A percentile compares a stretch with the other conserved stretches of the same genome.
Conservation (phyloP, 1,140 invertebrate genomes). For the Lepidostoma basale region DNA sequence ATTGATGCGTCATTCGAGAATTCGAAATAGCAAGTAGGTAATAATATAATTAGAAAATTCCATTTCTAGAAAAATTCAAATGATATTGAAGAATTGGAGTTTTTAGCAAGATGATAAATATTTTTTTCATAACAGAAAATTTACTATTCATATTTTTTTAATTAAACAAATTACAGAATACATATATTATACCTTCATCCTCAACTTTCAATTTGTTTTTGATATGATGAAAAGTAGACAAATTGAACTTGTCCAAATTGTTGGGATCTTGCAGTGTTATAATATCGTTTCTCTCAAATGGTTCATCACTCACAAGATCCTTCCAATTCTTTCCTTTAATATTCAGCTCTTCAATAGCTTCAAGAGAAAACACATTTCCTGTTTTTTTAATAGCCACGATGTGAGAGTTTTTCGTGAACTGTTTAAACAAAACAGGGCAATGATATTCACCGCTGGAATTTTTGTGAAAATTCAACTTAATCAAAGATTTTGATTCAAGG, state of each 20-base stretch:
- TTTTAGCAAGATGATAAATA: too few species aligned
- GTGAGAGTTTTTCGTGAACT: conserved; percentile 94
- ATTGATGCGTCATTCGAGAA: too few species aligned
- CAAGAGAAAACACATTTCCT: conserved; percentile 95
- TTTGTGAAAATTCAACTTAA: conserved; percentile 89
- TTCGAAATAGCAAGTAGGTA: too few species aligned
- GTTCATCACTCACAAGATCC: conserved; percentile 90
- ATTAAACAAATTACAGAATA: too few species aligned
- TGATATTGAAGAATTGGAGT: too few species aligned
- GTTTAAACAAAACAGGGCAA: conserved; percentile 94
- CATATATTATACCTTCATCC: conserved; percentile 70
- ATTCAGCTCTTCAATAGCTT: conserved; percentile 97
- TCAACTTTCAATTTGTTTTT: conserved; percentile 91
- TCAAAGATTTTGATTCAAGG: conserved; percentile 83
- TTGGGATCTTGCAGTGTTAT: conserved; percentile 94
- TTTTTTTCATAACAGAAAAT: too few species aligned
- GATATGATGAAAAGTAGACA: conserved; percentile 94
- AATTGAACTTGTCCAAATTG: conserved; percentile 93
- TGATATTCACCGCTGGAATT: conserved; percentile 84
- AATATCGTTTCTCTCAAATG: conserved; percentile 90
- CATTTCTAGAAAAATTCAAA: too few species aligned
- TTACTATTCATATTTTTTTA: too few species aligned
- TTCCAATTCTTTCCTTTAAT: conserved; percentile 94
- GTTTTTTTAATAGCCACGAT: conserved; percentile 91
- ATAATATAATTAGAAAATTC: too few species aligned